Evolutionary conservation across 2,888 invertebrate genomes (phyloP).

Genomic region (Prenolepis imparis): DNA sequence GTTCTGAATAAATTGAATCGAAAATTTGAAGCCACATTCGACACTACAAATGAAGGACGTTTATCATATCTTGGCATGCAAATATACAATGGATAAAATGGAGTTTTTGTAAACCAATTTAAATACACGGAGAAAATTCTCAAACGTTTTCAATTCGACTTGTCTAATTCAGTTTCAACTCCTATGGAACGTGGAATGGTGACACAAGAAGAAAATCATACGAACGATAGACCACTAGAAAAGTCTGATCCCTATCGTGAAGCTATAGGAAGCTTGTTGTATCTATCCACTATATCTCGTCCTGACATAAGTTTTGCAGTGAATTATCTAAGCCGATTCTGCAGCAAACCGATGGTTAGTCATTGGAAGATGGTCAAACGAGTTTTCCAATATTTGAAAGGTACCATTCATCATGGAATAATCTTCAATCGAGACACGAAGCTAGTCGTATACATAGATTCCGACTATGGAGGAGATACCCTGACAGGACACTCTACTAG

Average conservation of each 20-base stretch:
- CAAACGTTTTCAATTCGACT: background rate
- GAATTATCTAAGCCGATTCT: constrained; percentile 72
- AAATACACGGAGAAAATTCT: background rate
- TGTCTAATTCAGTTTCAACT: constrained; percentile 32
- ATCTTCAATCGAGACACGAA: constrained; percentile 64
- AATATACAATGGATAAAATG: constrained; percentile 63
- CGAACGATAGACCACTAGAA: constrained; percentile 62
- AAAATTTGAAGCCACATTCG: constrained; percentile 66
- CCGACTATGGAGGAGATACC: constrained; percentile 69
- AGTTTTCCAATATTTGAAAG: constrained; percentile 65
- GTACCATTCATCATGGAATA: constrained; percentile 69
- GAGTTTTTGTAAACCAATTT: constrained; percentile 73
- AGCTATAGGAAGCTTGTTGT: constrained; percentile 70
- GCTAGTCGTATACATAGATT: constrained; percentile 66
- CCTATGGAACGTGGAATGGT: constrained; percentile 77
- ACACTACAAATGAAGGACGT: constrained; percentile 24
- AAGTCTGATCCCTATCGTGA: constrained; percentile 64
- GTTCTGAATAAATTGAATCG: constrained; percentile 59
- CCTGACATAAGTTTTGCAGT: constrained; percentile 78
- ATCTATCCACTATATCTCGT: constrained; percentile 71
- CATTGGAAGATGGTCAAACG: constrained; percentile 50
- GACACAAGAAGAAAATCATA: constrained; percentile 64
- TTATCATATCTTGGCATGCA: constrained; percentile 74
- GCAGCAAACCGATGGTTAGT: constrained; percentile 61
- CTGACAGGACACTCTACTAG: constrained; percentile 72